phyloP scores from a whole-genome alignment of 2,888 invertebrate species.

The Odontomyia ornata region DNA sequence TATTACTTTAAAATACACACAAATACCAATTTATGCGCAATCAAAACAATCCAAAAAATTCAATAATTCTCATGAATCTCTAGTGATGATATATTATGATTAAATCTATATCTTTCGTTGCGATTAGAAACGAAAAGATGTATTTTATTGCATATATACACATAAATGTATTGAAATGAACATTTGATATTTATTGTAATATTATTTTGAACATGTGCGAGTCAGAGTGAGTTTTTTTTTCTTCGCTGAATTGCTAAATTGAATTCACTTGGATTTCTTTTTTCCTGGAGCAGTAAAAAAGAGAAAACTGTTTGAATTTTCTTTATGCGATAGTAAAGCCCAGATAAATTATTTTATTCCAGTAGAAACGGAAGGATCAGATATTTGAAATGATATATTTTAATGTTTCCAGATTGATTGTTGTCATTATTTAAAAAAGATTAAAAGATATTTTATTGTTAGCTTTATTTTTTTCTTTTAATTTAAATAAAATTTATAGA shows the following conservation, averaged over 20 bases:
- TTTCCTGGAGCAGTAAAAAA: background rate
- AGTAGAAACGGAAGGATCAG: background rate
- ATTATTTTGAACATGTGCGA: background rate
- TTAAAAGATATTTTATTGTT: constrained; percentile 40
- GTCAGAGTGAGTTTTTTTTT: background rate
- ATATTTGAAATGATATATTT: constrained; percentile 27
- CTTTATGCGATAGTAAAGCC: background rate
- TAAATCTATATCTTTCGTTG: no score
- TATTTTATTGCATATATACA: background rate
- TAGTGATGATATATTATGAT: background rate
- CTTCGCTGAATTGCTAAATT: constrained; percentile 10
- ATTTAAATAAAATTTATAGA: constrained; percentile 43
- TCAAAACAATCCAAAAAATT: constrained; percentile 19
- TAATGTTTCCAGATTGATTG: constrained; percentile 11
- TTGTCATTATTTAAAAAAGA: constrained; percentile 36
- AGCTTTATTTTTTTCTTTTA: constrained; percentile 34
- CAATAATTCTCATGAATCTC: constrained; percentile 22
- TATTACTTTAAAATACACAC: constrained; percentile 23
- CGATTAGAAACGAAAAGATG: no score
- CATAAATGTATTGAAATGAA: no score
- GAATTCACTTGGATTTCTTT: background rate
- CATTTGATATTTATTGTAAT: constrained; percentile 8
- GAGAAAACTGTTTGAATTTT: background rate
- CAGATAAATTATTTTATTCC: constrained; percentile 30
- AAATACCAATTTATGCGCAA: constrained; percentile 20